These are phyloP conservation scores for Sebastolobus alascanus DNA, from an alignment of 2,797 vertebrate genomes.

Conservation along the genomic window DNA sequence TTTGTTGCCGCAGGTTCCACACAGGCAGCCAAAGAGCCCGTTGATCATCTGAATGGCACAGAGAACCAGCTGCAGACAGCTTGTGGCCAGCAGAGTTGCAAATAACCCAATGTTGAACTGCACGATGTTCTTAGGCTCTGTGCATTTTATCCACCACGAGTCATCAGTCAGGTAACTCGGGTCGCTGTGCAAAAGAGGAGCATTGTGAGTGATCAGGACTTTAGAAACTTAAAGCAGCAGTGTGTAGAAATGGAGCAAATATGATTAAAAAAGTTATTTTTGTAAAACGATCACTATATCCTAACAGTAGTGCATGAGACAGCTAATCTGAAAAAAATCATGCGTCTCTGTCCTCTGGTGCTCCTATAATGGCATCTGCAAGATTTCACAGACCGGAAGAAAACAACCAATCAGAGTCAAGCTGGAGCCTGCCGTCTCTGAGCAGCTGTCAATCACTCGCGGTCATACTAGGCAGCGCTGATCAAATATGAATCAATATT, in stretches of 20 bases:
- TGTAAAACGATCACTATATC: no score
- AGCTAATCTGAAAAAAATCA: no score
- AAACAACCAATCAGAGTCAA: no score
- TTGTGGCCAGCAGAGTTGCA: conserved; percentile 76
- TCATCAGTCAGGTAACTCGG: conserved; percentile 75
- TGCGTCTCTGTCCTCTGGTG: no score
- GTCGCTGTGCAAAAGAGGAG: conserved; percentile 52
- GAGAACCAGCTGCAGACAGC: conserved; percentile 79
- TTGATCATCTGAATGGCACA: conserved; percentile 86
- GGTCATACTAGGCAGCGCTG: no score
- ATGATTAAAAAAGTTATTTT: background rate
- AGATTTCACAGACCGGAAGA: background rate
- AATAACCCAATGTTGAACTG: conserved; percentile 86
- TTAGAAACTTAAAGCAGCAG: background rate
- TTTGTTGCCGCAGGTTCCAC: conserved; percentile 81
- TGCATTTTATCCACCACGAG: conserved; percentile 57
- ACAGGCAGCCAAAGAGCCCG: conserved; percentile 86
- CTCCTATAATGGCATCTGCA: background rate
- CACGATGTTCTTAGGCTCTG: conserved; percentile 75
- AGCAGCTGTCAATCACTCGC: no score
- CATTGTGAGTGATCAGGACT: background rate
- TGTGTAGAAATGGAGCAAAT: no score
- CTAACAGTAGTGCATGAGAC: no score
- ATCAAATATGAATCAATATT: no score
- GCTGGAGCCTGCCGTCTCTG: no score